Evolutionary conservation across 2,797 vertebrate genomes (phyloP), one percentile per base, ranked within the genome.

Genomic region (Sebastes steindachneri): DNA sequence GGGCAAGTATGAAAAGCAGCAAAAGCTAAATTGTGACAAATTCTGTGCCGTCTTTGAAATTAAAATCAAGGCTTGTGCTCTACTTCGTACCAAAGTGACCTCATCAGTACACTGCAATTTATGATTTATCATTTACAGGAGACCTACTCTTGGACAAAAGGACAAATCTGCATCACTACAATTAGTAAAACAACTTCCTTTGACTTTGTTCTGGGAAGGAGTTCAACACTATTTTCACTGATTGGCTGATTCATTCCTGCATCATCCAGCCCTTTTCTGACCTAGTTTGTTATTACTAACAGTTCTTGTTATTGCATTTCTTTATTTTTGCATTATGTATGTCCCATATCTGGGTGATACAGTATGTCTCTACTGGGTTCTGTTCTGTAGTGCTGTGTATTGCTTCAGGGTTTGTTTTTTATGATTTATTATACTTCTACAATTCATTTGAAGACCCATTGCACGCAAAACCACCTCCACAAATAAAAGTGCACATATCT

Each of bases 281-380:
- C 37, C 35, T 62, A 37, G 5, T 80, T 75, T 75, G 7, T 41
- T 11, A 9, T 55, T 54, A 10, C 9, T 35, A 23, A 28, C 53
- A 66, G 15, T 19, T 14, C 10, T 29, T 75, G 21, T 64, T 23
- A 74, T 55, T 58, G 59, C 23, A 63, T 45, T 54, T 37, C 33
- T 9, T 35, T 28, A 33, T 59, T 73, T 55, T 51, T 73, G 17
- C 28, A 82, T 76, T 31, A 75, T 84, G 10, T 29, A 63, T 67
- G 65, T 68, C 6, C 3, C 21, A 66, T 54, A 73, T 75, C 53
- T 65, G 19, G 58, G 67, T 28, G 5, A 41, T 58, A 26, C 7
- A 57, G 4, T 48, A 48, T 21, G 48, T 65, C 29, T 71, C 35
- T 31, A 4, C 33, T 60, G 45, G 35, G 6, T 12, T 68, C 6